Evolutionary conservation across 2,888 invertebrate species (phyloP).

Genomic region (Cryptosula pallasiana): DNA sequence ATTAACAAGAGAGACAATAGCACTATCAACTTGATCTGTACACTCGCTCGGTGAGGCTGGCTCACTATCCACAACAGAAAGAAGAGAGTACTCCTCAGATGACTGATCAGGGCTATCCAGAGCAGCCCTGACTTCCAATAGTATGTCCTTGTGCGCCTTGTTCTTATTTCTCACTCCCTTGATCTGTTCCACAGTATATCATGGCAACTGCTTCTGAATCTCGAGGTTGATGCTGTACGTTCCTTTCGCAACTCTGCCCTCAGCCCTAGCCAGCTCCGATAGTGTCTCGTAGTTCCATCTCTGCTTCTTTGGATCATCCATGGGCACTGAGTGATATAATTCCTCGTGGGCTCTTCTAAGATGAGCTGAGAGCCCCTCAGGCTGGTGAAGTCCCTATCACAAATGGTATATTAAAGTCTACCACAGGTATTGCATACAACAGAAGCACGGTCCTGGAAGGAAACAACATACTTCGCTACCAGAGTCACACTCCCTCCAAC

Average conservation of each 20-base stretch:
- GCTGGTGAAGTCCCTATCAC: too few relatives aligned
- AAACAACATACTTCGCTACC: too few relatives aligned
- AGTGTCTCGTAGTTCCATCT: conserved; percentile 18
- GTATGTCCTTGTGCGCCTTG: background rate
- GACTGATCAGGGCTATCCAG: background rate
- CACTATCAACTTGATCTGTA: too few relatives aligned
- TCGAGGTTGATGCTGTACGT: background rate
- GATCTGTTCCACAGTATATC: background rate
- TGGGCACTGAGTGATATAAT: background rate
- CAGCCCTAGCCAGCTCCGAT: background rate
- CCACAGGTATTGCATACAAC: too few relatives aligned
- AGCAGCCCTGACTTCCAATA: background rate
- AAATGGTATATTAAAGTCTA: too few relatives aligned
- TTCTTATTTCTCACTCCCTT: conserved; percentile 9
- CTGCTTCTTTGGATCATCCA: too few relatives aligned
- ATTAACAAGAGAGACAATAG: too few relatives aligned
- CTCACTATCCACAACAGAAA: too few relatives aligned
- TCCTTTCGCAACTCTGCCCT: background rate
- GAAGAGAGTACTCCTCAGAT: too few relatives aligned
- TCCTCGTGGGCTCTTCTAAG: background rate
- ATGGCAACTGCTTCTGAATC: background rate
- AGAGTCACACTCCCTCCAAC: too few relatives aligned
- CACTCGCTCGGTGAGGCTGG: too few relatives aligned
- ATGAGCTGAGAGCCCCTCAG: background rate
- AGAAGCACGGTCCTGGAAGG: too few relatives aligned